Percentiles rank a stretch among this genome's conserved stretches.
Conservation (phyloP, 2,888 invertebrate genomes). For the Girardia tigrina region DNA sequence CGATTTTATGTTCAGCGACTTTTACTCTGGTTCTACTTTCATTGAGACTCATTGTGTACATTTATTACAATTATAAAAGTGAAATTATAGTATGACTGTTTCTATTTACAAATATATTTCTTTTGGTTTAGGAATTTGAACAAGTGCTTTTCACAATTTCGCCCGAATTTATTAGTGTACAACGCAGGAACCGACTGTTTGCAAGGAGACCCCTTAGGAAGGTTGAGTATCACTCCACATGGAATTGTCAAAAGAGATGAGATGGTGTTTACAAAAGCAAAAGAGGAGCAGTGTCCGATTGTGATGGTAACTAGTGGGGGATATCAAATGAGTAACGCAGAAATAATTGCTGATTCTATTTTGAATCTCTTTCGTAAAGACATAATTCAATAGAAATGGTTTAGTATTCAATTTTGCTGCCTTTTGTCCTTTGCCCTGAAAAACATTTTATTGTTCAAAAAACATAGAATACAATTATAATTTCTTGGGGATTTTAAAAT, state of each 20-base stretch:
- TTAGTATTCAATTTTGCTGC: too few species aligned
- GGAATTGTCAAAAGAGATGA: conserved; percentile 73
- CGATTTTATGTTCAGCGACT: too few species aligned
- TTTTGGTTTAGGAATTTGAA: conserved; percentile 57
- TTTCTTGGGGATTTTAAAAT: too few species aligned
- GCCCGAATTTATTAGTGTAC: conserved; percentile 68
- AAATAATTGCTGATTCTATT: conserved; percentile 70
- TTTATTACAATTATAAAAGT: too few species aligned
- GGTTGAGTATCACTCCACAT: conserved; percentile 61
- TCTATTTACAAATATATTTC: too few species aligned
- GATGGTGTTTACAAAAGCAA: conserved; percentile 63
- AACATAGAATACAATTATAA: too few species aligned
- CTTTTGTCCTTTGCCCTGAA: too few species aligned
- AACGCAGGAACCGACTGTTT: conserved; percentile 81
- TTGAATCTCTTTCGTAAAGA: conserved; percentile 57
- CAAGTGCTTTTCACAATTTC: conserved; percentile 58
- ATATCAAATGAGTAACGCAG: conserved; percentile 64
- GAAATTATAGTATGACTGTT: too few species aligned
- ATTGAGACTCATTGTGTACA: too few species aligned
- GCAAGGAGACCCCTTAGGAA: conserved; percentile 64
- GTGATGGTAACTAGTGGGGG: conserved; percentile 78
- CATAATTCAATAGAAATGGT: conserved; percentile 26
- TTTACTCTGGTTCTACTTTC: too few species aligned
- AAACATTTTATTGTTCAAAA: too few species aligned
- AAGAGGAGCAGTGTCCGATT: conserved; percentile 59